These are phyloP conservation scores for Phenacoccus solenopsis DNA, from an alignment of 1,140 invertebrate species.

Conservation along the genomic window DNA sequence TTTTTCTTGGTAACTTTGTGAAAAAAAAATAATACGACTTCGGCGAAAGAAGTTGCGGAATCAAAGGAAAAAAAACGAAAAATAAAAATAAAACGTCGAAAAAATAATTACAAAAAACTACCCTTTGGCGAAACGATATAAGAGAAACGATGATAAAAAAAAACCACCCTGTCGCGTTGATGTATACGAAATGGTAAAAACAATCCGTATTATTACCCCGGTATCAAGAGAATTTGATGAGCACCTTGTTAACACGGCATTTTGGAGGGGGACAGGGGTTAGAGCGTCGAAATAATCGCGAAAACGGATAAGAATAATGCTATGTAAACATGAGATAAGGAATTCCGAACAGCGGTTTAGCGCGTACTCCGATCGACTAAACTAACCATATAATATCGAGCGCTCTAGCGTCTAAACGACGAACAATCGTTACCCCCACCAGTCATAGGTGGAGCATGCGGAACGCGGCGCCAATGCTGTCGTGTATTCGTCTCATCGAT, in stretches of 20 bases:
- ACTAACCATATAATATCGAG: constrained; percentile 10
- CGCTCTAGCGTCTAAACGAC: constrained; percentile 11
- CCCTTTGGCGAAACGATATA: too few relatives aligned
- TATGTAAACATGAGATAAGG: constrained; percentile 10
- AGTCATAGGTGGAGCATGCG: neutral
- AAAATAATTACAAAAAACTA: neutral
- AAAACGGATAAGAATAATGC: constrained; percentile 7
- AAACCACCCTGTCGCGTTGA: constrained; percentile 6
- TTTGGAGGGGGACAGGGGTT: neutral
- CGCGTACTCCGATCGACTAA: constrained; percentile 11
- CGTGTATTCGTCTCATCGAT: neutral
- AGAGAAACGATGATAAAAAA: neutral
- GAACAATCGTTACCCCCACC: constrained; percentile 1
- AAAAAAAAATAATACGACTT: neutral
- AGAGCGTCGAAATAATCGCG: constrained; percentile 6
- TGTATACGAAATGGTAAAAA: neutral
- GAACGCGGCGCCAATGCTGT: neutral
- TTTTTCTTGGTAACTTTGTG: neutral
- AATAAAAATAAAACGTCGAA: neutral
- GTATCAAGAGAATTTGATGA: constrained; percentile 7
- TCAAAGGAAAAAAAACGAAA: neutral
- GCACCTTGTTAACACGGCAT: constrained; percentile 12
- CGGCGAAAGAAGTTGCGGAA: neutral
- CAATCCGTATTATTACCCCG: neutral
- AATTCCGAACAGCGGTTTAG: neutral